phyloP scores from a whole-genome alignment of 1,140 invertebrate species.

The Calliopsis andreniformis region DNA sequence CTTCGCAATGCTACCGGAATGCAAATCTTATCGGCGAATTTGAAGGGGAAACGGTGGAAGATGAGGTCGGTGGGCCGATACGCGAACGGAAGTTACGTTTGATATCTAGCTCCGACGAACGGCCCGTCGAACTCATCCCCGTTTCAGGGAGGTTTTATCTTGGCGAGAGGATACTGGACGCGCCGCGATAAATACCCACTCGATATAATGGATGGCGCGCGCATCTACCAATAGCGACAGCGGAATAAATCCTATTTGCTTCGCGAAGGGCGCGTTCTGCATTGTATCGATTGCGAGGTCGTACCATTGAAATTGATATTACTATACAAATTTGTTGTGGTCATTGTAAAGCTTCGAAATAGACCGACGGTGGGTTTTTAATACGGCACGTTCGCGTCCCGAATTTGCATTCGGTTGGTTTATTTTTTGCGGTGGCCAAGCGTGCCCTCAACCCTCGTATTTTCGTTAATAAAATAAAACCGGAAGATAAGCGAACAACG shows the following conservation, averaged over 20 bases:
- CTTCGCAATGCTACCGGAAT: constrained; percentile 36
- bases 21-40: constrained; percentile 61
- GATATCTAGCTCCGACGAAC: constrained; percentile 56
- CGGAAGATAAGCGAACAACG: constrained; percentile 32
- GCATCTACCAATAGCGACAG: constrained; percentile 40
- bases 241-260: constrained; percentile 63
- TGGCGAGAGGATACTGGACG: constrained; percentile 56
- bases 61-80: constrained; percentile 25
- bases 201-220: constrained; percentile 61
- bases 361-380: constrained; percentile 9
- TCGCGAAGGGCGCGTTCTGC: constrained; percentile 8
- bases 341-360: neutral
- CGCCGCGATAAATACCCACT: constrained; percentile 62
- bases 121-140: constrained; percentile 28
- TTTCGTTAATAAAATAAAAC: constrained; percentile 28
- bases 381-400: constrained; percentile 12
- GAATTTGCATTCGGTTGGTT: constrained; percentile 10
- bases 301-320: constrained; percentile 58
- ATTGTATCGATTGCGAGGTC: constrained; percentile 48
- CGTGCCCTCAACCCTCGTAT: neutral
- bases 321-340: constrained; percentile 51
- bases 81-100: constrained; percentile 58
- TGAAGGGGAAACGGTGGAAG: constrained; percentile 29
- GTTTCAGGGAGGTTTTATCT: constrained; percentile 58
- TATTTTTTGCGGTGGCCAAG: neutral